phyloP scores from a whole-genome alignment of 2,113 vertebrate genomes.

The Loxodonta africana region DNA sequence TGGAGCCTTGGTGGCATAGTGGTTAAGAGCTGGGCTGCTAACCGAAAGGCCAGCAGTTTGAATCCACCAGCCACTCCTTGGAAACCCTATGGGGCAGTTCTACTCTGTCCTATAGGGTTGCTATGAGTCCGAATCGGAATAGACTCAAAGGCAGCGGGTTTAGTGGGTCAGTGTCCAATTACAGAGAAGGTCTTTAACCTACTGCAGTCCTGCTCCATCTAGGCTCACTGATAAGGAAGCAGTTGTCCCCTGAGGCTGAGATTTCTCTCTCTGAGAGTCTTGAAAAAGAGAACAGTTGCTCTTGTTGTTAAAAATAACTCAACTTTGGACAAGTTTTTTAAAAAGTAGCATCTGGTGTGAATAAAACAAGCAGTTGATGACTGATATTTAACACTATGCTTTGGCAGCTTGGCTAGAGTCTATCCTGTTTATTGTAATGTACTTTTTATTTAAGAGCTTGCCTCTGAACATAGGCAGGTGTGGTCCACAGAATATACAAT shows the following conservation, averaged over 20 bases:
- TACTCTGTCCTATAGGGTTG: too few species aligned
- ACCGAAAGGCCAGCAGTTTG: too few species aligned
- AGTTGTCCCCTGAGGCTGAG: constrained; percentile 54
- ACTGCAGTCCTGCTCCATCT: neutral
- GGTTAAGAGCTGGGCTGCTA: too few species aligned
- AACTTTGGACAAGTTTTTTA: neutral
- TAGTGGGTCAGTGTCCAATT: constrained; percentile 78
- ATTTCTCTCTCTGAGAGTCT: neutral
- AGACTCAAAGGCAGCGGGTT: too few species aligned
- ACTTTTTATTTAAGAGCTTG: neutral
- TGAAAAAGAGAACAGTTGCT: constrained; percentile 16
- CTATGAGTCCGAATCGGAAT: too few species aligned
- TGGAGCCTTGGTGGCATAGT: too few species aligned
- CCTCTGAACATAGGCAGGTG: neutral
- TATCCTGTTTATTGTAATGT: neutral
- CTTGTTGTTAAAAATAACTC: neutral
- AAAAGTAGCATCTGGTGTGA: constrained; percentile 25
- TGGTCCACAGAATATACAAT: neutral
- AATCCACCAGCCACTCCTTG: too few species aligned
- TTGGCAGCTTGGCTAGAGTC: neutral
- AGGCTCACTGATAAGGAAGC: constrained; percentile 61
- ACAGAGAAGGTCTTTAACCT: constrained; percentile 76
- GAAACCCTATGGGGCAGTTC: too few species aligned
- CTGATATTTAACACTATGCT: neutral
- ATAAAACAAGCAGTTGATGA: constrained; percentile 45